These are phyloP conservation scores for Chaetodon trifascialis DNA, from an alignment of 2,113 vertebrate genomes.

Conservation along the genomic window DNA sequence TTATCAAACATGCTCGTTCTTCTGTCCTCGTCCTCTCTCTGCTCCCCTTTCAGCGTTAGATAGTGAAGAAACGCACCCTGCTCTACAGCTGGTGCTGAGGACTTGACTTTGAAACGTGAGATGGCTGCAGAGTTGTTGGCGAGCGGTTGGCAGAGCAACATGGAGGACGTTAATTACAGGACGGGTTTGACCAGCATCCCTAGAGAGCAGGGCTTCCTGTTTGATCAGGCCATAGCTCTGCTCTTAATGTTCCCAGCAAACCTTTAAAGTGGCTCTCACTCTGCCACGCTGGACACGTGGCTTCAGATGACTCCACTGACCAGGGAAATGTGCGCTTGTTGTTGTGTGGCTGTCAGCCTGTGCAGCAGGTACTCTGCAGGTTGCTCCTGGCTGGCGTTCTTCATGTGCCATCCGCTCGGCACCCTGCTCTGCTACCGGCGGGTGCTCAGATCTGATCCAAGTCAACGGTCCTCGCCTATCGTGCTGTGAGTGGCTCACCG, in stretches of 20 bases:
- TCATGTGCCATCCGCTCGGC: too few relatives aligned
- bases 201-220: constrained; percentile 51
- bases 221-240: constrained; percentile 25
- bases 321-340: constrained; percentile 5
- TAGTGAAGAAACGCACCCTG: constrained; percentile 76
- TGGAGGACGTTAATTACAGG: constrained; percentile 79
- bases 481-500: too few relatives aligned
- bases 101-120: constrained; percentile 91
- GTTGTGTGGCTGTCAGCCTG: neutral
- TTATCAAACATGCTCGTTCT: constrained; percentile 85
- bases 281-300: neutral
- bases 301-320: neutral
- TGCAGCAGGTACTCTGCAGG: neutral
- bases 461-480: too few relatives aligned
- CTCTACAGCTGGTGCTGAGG: constrained; percentile 87
- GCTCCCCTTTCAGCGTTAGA: constrained; percentile 82
- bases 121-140: constrained; percentile 76
- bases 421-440: too few relatives aligned
- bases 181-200: constrained; percentile 45
- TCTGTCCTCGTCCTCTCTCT: constrained; percentile 82
- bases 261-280: constrained; percentile 44
- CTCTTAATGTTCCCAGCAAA: constrained; percentile 33
- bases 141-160: constrained; percentile 76
- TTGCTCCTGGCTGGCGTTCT: neutral
- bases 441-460: too few relatives aligned